phyloP scores from a whole-genome alignment of 2,797 vertebrate species.

The Helicolenus hilgendorfi region DNA sequence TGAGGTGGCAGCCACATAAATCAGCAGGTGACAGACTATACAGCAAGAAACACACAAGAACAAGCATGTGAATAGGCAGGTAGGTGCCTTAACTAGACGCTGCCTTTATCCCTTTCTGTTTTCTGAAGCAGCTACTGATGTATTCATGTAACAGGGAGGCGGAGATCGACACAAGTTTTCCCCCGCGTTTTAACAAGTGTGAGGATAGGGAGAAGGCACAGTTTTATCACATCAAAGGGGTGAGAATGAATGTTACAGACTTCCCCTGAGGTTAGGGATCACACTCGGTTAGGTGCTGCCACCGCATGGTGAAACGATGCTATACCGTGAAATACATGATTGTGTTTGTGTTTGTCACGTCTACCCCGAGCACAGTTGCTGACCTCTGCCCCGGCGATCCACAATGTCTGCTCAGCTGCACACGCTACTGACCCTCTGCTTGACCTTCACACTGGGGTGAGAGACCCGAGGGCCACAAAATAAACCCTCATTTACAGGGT shows the following conservation, averaged over 20 bases:
- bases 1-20: constrained; percentile 37
- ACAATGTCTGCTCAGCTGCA: constrained; percentile 57
- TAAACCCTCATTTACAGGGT: not conserved
- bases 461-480: not conserved
- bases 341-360: not conserved
- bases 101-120: not conserved
- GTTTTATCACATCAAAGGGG: constrained; percentile 24
- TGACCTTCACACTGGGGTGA: constrained; percentile 78
- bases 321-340: not conserved
- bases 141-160: constrained; percentile 24
- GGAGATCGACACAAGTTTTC: constrained; percentile 34
- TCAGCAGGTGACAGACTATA: constrained; percentile 33
- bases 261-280: constrained; percentile 17
- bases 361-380: constrained; percentile 15
- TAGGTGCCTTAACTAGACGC: not conserved
- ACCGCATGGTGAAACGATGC: constrained; percentile 41
- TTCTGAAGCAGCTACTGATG: not conserved
- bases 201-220: not conserved
- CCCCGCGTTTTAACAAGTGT: not conserved
- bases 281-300: constrained; percentile 64
- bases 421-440: constrained; percentile 59
- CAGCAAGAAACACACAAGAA: not conserved
- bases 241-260: constrained; percentile 2
- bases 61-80: not conserved
- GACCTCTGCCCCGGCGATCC: constrained; percentile 37